Base-by-base conservation (phyloP, 2,888 invertebrate genomes). In the Mythimna loreyi region DNA sequence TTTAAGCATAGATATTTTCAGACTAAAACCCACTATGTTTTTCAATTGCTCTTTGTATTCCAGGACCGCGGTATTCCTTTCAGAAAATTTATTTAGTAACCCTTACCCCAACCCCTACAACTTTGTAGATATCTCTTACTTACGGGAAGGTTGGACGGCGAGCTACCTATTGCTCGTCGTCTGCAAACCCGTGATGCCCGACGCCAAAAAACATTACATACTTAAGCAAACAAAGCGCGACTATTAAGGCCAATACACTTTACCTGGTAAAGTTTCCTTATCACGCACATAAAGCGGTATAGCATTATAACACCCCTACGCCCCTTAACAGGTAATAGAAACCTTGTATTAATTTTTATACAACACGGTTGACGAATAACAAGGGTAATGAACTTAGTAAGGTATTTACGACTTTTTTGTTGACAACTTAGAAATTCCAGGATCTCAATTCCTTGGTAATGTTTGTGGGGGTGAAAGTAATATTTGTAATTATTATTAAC, bases 301-400 rank as follows among this genome's bases (percentile, higher is more conserved):
- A 55, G 36, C 28, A 28, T 66, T 47, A 47, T 28, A 67, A 55
- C 47, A 40, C 55, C 40, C n/a, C 49, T 66, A 67, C n/a, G n/a
- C 13, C 55, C 66, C 47, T 66, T 53, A 55, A 28, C 53, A 55
- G 21, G 36, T 66, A n/a, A 50, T 23, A 4, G 55, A n/a, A 55
- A 40, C 55, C 23, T 11, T 40, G 36, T 49, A 67, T 50, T 56
- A 30, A 43, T 11, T 30, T 43, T 25, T 56, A n/a, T 33, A 50
- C 3, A 33, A n/a, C 11, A 30, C 28, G 28, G 66, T 56, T 11
- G 30, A n/a, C 25, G 16, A 50, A 25, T 49, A 52, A 30, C 36
- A 9, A 36, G 28, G 23, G 5, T 67, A 28, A 19, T 64, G 9
- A 55, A 43, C 23, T 47, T 13, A 8, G 13, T 6, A 23, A 45